Evolutionary conservation across 2,113 vertebrate genomes (phyloP), one percentile per base, ranked within the genome.

Genomic region (Esox niger): DNA sequence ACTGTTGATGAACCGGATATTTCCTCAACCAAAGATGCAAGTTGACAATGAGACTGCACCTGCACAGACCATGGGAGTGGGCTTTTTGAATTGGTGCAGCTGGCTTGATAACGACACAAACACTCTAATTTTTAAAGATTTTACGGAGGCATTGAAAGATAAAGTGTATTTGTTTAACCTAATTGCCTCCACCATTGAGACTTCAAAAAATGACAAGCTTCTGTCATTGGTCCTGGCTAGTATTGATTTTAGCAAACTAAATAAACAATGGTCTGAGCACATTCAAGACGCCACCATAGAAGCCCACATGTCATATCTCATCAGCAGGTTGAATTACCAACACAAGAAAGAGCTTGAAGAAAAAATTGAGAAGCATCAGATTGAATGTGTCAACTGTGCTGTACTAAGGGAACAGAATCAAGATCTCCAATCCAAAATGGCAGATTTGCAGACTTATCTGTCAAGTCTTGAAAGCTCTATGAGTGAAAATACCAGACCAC

Each of bases 231-330:
- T 66, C 68, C 52, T 79, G 47, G 72, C 52, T 0, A 78, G 85
- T 26, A 83, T 83, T 54, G 67, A 58, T 33, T 75, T 49, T n/a
- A 69, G 23, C 20, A 31, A 4, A 67, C 68, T 68, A 25, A 75
- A 78, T 30, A 78, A 79, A 71, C 70, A 5, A 6, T 63, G 73
- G 30, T 83, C 79, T 1, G 71, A 83, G 23, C 83, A 86, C 81
- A 30, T 93, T 49, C 70, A 47, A 55, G 89, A 90, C 47, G 87
- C 90, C 27, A 68, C 90, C 4, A 74, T 71, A 69, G 90, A 92
- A 54, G 84, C 90, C 2, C 81, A 54, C 11, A 6, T 38, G 27
- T 84, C 59, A 2, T 93, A 91, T 71, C 65, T 83, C 69, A 70
- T 81, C 55, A 84, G 86, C 46, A 79, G 84, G 43, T 61, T 89